Base-by-base conservation (phyloP, 1,140 invertebrate genomes). In the Druon quercuslanigerum region DNA sequence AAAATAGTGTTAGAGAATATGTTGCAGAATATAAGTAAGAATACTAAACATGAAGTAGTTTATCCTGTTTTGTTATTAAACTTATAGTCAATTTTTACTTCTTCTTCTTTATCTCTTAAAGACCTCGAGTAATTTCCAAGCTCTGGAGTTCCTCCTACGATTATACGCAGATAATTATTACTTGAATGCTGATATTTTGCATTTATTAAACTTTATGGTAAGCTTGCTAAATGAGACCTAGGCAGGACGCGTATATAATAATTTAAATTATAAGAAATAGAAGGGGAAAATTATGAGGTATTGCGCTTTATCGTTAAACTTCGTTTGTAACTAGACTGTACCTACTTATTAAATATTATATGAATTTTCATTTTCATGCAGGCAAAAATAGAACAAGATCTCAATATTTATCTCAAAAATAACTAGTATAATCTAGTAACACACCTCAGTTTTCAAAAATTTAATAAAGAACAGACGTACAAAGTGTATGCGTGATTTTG, bases 321-420 rank as follows among this genome's bases (percentile, higher is more conserved):
- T 66, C 60, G 60, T 66, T 66, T 46, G 46, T 40, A 66, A 66
- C 60, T n/a, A 66, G 60, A 66, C 60, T 66, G n/a, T 66, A 66
- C 20, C 60, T 66, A 66, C 40, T 33, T 40, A 60, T 66, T 66
- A 40, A 40, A 16, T 66, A 25, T 20, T 11, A 46, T 16, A 46
- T 66, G 46, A 25, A 66, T 66, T 20, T 66, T n/a, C 25, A 66
- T 66, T 66, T 66, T 14, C 60, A 66, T 66, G 57, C 25, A 16
- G 5, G 17, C 60, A 66, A 16, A 66, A 66, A 66, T 66, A 66
- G 25, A 66, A 66, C 33, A 66, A 40, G 46, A 33, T 60, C 13
- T 60, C 20, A 60, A 60, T 33, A 40, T 8, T 60, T 4, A 60
- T 60, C 25, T 60, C 57, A 60, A 60, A 9, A 60, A 60, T 60